Percentiles rank a stretch among this genome's conserved stretches.
Conservation (phyloP, 92 coral and sea anemone species). For the Siderastrea siderea region DNA sequence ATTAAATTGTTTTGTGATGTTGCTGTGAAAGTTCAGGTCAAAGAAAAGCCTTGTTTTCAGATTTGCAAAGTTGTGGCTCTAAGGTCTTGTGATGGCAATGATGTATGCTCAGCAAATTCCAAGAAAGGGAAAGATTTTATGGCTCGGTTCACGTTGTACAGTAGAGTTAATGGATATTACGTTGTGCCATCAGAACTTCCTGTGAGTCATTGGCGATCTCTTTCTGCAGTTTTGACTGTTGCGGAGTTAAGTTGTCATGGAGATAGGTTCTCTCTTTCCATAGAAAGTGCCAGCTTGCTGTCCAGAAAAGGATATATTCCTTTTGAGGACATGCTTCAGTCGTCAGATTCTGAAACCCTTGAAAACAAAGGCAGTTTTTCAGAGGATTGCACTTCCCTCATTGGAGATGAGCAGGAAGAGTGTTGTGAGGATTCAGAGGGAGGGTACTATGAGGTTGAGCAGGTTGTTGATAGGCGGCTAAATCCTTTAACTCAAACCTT, state of each 20-base stretch:
- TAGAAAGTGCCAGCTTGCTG: not conserved
- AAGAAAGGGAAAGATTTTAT: conserved; percentile 1
- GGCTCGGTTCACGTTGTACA: conserved; percentile 18
- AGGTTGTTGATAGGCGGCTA: conserved; percentile 33
- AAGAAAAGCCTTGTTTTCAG: conserved; percentile 6
- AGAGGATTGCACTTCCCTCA: not conserved
- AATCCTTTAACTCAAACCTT: conserved; percentile 18
- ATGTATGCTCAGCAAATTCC: conserved; percentile 12
- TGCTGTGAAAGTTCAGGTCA: conserved; percentile 9
- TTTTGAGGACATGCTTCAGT: conserved; percentile 15
- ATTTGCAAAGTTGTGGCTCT: conserved; percentile 32
- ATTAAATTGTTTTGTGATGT: conserved; percentile 36
- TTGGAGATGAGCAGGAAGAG: not conserved
- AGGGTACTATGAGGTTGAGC: conserved; percentile 33
- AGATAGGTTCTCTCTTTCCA: not conserved
- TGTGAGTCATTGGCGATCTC: conserved; percentile 36
- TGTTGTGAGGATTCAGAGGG: not conserved
- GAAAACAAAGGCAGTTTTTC: not conserved
- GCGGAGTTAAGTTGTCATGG: conserved; percentile 1
- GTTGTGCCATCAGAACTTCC: conserved; percentile 5
- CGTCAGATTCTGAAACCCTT: not conserved
- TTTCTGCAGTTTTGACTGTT: not conserved
- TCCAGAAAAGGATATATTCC: conserved; percentile 28
- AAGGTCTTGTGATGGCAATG: conserved; percentile 15
- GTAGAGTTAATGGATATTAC: not conserved